Conservation (phyloP, 2,797 vertebrate species). For the Valencia hispanica region DNA sequence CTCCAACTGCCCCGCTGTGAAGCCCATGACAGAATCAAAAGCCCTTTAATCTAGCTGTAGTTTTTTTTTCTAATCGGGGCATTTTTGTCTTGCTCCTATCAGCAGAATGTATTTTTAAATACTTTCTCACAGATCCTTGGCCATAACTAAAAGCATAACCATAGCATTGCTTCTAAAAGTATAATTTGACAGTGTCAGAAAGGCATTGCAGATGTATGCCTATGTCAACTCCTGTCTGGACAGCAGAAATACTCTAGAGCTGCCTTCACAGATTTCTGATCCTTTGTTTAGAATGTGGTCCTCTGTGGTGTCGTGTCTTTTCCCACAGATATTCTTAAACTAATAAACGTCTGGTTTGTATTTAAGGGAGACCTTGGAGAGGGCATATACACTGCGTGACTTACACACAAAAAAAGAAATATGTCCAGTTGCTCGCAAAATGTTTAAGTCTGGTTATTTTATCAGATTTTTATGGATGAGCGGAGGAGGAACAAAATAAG, state of each 20-base stretch:
- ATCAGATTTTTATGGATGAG: constrained; percentile 60
- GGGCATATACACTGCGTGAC: constrained; percentile 20
- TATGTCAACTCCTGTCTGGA: constrained; percentile 52
- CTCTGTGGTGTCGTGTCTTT: constrained; percentile 41
- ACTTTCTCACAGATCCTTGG: constrained; percentile 68
- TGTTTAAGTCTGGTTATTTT: constrained; percentile 65
- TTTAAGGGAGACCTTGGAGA: constrained; percentile 39
- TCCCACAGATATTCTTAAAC: constrained; percentile 56
- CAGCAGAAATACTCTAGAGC: constrained; percentile 55
- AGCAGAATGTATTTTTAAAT: constrained; percentile 57
- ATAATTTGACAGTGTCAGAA: constrained; percentile 70
- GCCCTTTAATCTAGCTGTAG: neutral
- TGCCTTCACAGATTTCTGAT: constrained; percentile 55
- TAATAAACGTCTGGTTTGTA: constrained; percentile 70
- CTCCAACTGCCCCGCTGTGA: neutral
- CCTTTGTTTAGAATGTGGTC: constrained; percentile 58
- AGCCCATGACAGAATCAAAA: neutral
- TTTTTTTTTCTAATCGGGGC: neutral
- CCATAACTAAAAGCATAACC: constrained; percentile 61
- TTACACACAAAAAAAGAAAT: constrained; percentile 43
- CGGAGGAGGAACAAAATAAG: constrained; percentile 46
- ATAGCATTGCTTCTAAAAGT: constrained; percentile 69
- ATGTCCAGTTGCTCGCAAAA: constrained; percentile 48
- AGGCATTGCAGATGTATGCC: constrained; percentile 60
- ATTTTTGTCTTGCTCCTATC: constrained; percentile 18